Base-by-base conservation (phyloP, 2,113 vertebrate genomes). In the Pygoscelis antarcticus region DNA sequence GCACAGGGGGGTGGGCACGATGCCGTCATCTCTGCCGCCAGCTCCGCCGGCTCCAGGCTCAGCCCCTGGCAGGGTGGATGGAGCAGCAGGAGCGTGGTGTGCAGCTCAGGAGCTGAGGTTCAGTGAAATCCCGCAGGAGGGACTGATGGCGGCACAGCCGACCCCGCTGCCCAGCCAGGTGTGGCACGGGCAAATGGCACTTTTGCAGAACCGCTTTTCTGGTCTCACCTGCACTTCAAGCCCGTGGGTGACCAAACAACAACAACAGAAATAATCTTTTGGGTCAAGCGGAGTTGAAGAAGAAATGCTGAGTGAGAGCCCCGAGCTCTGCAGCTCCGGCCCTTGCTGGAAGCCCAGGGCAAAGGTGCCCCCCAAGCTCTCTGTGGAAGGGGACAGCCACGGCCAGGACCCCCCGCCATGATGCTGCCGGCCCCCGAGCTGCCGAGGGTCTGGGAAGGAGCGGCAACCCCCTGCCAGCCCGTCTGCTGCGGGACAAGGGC, bases 1-100 rank as follows among this genome's bases (percentile, higher is more conserved):
- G 29, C 3, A 1, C 68, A n/a, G 36, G 4, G 3, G 7, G 17
- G 44, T 16, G 46, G 55, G 32, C 3, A 0, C 1, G 1, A 36
- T 44, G 77, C 36, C 10, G 3, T 32, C 21, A 10, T 2, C 54
- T 36, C 74, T 12, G 17, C 29, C 7, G 2, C 44, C 22, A 1
- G 16, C 38, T 6, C 58, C 4, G 2, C 34, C 5, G 3, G 46
- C 30, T 19, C 57, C 65, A 10, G 55, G 27, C 19, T 38, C 22
- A 23, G 34, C 21, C 32, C 52, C 16, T 6, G 38, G 47, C 23
- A 40, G 58, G n/a, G 49, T 9, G 51, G n/a, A 16, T 2, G 58
- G 51, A 9, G 49, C 3, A 1, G 49, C 40, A 23, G 66, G 57
- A 71, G 34, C 5, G 2, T 9, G 57, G 26, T 13, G 40, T 5